These are phyloP conservation scores for Chitala chitala DNA, from an alignment of 2,113 vertebrate genomes.

Conservation along the genomic window DNA sequence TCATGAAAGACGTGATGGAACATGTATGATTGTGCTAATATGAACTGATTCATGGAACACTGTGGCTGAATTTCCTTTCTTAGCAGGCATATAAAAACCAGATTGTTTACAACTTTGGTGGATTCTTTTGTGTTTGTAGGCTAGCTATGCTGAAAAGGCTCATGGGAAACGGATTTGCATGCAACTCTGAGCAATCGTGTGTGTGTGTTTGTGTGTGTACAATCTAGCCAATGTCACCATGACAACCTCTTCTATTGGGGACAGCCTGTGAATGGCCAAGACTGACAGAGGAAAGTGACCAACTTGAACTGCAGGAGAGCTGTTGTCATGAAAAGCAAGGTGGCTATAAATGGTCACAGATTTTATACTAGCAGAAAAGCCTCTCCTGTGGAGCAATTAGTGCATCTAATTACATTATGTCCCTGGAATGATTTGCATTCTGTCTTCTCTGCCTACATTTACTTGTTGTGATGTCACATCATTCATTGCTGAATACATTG, in stretches of 20 bases:
- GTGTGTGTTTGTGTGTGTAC: slow-evolving; percentile 14
- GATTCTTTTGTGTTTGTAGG: background rate
- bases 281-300: background rate
- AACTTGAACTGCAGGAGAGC: background rate
- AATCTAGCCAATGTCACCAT: slow-evolving; percentile 5
- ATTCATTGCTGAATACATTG: background rate
- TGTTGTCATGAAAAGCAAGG: too few relatives aligned
- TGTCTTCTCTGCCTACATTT: background rate
- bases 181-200: too few relatives aligned
- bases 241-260: slow-evolving; percentile 11
- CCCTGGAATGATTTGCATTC: background rate
- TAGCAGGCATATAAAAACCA: background rate
- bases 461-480: background rate
- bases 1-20: too few relatives aligned
- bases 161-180: slow-evolving; percentile 8
- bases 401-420: background rate
- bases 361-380: background rate
- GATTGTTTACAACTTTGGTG: background rate
- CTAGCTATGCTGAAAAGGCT: background rate
- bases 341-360: background rate
- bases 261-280: slow-evolving; percentile 7
- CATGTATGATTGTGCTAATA: background rate
- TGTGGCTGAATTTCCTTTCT: background rate
- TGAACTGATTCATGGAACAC: background rate
- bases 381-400: background rate